These are phyloP conservation scores for Synodontis membranacea DNA, from an alignment of 2,113 vertebrate species.

Conservation along the genomic window DNA sequence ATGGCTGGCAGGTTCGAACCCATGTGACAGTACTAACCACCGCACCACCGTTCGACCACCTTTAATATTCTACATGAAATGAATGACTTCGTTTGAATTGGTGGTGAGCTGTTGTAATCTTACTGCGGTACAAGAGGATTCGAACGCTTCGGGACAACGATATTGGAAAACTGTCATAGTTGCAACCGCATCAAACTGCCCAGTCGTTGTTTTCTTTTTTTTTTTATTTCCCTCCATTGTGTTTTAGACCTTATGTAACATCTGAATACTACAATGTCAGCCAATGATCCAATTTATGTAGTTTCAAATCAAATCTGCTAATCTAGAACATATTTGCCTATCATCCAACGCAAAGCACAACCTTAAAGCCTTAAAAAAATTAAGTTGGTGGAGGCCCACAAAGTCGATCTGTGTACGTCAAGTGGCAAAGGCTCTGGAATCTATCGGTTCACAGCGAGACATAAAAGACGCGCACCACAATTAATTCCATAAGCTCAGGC, in stretches of 20 bases:
- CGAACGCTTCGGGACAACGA: background rate
- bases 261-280: background rate
- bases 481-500: conserved; percentile 67
- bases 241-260: background rate
- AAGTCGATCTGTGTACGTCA: conserved; percentile 57
- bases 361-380: conserved; percentile 52
- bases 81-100: no score
- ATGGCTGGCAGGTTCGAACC: no score
- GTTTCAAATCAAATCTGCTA: background rate
- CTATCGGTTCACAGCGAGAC: conserved; percentile 62
- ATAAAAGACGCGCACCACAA: conserved; percentile 58
- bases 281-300: no score
- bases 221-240: background rate
- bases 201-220: background rate
- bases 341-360: conserved; percentile 10
- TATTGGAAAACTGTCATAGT: background rate
- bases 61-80: no score
- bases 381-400: conserved; percentile 45
- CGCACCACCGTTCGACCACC: no score
- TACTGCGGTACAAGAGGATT: background rate
- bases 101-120: background rate
- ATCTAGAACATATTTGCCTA: background rate
- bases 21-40: no score
- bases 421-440: conserved; percentile 57
- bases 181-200: background rate